Base-by-base conservation (phyloP, 2,113 vertebrate genomes). In the Phaethornis superciliosus region DNA sequence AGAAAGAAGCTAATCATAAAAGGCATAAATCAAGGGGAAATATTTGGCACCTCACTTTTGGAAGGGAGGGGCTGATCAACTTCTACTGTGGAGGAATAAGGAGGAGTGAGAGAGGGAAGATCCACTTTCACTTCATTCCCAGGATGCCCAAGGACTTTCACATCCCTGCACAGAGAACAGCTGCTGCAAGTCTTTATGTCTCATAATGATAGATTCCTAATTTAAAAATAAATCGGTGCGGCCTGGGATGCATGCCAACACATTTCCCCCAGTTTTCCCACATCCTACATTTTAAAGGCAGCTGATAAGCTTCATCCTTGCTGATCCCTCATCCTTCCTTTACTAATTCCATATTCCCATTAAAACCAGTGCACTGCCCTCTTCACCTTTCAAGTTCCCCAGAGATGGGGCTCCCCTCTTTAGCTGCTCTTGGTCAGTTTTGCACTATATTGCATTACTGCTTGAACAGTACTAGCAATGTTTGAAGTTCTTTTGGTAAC, bases 191-290 rank as follows among this genome's bases (percentile, higher is more conserved):
- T 67, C 91, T 87, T 93, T 94, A 77, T 81, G 85, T 96, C 89
- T 94, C 91, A 80, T 89, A 96, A 94, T 81, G 95, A 94, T 96
- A 94, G 89, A 96, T 94, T 70, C 78, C 94, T 95, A n/a, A 12
- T 63, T 93, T 96, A 95, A 96, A 96, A 96, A 96, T 95, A 96
- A 92, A 91, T 77, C 96, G 40, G 91, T 94, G 59, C 87, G 94
- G 93, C 67, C 94, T 91, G 85, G 95, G 94, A 87, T 26, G 47
- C 54, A 65, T 55, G 89, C 96, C 94, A 96, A 90, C 78, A 94
- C 81, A 93, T 94, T 95, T 94, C 91, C 70, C 96, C 87, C 89
- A 90, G 87, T 92, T 96, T 95, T 96, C 90, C 94, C 91, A 94
- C 67, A 49, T 92, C 96, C 96, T 93, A 95, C 95, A 92, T 95